A percentile compares a stretch with the other conserved stretches of the same genome.
Conservation (phyloP, 2,888 invertebrate genomes). For the Serrognathus titanus region DNA sequence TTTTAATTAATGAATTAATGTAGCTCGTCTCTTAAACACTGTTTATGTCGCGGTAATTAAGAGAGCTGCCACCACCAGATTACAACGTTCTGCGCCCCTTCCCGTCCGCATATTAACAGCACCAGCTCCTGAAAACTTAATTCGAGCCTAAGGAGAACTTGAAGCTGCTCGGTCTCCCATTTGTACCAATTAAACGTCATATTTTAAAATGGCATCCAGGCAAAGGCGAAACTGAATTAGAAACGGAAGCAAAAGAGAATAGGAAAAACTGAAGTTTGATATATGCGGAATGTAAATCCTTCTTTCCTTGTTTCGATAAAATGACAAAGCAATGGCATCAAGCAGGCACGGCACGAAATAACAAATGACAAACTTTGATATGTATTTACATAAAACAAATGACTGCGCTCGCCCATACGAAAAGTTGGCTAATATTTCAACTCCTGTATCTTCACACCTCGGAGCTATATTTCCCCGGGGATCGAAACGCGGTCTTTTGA, state of each 20-base stretch:
- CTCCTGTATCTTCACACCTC: constrained; percentile 22
- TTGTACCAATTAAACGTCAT: no score
- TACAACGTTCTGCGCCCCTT: constrained; percentile 10
- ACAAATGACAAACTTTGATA: constrained; percentile 50
- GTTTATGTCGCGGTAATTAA: constrained; percentile 53
- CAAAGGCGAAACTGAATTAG: background rate
- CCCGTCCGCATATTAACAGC: constrained; percentile 13
- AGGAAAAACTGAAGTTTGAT: constrained; percentile 13
- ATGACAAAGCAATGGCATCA: constrained; percentile 19
- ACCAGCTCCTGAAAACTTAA: constrained; percentile 34
- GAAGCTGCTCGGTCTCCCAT: constrained; percentile 16
- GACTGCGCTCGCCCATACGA: constrained; percentile 51
- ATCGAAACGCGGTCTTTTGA: constrained; percentile 30
- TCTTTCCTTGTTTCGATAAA: constrained; percentile 20
- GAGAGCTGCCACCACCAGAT: constrained; percentile 43
- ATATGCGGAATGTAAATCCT: constrained; percentile 21
- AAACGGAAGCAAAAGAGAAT: no score
- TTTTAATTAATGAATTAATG: constrained; percentile 53
- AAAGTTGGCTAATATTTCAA: constrained; percentile 52
- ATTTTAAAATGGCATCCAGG: background rate
- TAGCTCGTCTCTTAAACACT: constrained; percentile 51
- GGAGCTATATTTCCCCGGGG: constrained; percentile 47
- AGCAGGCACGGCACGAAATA: constrained; percentile 35
- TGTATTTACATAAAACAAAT: constrained; percentile 53
- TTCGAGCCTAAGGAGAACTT: constrained; percentile 45